Evolutionary conservation across 2,888 invertebrate genomes (phyloP).

Genomic region (Augiades crinisus): DNA sequence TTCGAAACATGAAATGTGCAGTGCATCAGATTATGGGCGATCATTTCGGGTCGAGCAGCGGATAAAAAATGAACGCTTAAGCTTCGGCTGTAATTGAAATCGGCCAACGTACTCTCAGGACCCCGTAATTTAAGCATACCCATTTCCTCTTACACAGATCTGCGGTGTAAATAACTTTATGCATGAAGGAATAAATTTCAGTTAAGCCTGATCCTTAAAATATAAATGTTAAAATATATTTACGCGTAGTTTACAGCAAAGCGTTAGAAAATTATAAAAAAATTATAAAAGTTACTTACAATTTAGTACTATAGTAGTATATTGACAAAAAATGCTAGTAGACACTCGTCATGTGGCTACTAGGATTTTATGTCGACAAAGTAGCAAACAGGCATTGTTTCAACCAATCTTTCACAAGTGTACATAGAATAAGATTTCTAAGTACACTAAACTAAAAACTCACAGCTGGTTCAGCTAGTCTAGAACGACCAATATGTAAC

Average conservation of each 20-base stretch:
- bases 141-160: slow-evolving; percentile 22
- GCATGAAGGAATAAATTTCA: slow-evolving; percentile 14
- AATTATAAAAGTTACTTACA: too few relatives aligned
- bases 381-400: too few relatives aligned
- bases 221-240: neutral
- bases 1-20: slow-evolving; percentile 5
- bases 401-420: too few relatives aligned
- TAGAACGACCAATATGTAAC: too few relatives aligned
- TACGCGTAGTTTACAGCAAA: neutral
- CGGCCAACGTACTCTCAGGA: slow-evolving; percentile 12
- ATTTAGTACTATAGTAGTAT: too few relatives aligned
- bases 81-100: slow-evolving; percentile 27
- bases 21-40: slow-evolving; percentile 10
- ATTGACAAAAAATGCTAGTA: too few relatives aligned
- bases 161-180: slow-evolving; percentile 18
- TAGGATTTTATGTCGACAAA: too few relatives aligned
- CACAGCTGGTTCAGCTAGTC: too few relatives aligned
- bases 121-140: slow-evolving; percentile 10
- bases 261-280: too few relatives aligned
- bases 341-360: too few relatives aligned
- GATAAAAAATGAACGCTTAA: slow-evolving; percentile 23
- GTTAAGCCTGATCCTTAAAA: slow-evolving; percentile 2
- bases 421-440: too few relatives aligned
- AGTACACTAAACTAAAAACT: too few relatives aligned
- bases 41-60: slow-evolving; percentile 3